Percentiles rank a stretch among this genome's conserved stretches.
Conservation (phyloP, 2,113 vertebrate species). For the Cyanocitta stelleri region DNA sequence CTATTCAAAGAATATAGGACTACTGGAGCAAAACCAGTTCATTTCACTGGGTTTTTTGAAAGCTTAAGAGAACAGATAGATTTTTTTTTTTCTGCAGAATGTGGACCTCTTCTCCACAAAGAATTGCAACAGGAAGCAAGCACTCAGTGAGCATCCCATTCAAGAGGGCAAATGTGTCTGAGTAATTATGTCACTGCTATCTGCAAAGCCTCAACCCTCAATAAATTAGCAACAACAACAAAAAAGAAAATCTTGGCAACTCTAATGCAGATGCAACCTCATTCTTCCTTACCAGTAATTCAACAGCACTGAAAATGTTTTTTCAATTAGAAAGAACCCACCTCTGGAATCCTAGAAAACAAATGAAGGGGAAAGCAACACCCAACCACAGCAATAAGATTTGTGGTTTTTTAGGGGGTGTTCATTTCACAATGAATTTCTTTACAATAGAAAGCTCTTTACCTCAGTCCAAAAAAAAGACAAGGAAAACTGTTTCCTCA, state of each 20-base stretch:
- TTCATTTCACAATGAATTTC: not conserved
- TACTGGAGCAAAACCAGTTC: not conserved
- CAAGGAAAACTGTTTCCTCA: not conserved
- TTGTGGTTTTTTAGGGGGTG: rapidly evolving
- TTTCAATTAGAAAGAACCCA: not conserved
- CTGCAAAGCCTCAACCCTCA: not conserved
- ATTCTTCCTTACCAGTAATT: not conserved
- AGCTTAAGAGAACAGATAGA: not conserved
- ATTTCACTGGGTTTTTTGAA: not conserved
- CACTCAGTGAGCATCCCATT: not conserved
- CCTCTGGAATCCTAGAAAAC: not conserved
- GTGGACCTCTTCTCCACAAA: not conserved
- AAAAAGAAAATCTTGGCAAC: not conserved
- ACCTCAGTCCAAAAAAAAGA: not conserved
- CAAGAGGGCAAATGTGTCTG: not conserved
- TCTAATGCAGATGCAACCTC: not conserved
- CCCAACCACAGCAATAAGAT: not conserved
- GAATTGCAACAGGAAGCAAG: not conserved
- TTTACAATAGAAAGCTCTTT: not conserved
- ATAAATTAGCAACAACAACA: not conserved
- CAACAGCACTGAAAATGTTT: not conserved
- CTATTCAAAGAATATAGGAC: not conserved
- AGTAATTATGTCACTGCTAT: not conserved
- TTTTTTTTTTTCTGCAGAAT: not conserved
- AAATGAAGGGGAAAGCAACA: not conserved